Base-by-base conservation (phyloP, 30 jellyfish, hydroid and myxozoan genomes). In the Hydractinia echinata region DNA sequence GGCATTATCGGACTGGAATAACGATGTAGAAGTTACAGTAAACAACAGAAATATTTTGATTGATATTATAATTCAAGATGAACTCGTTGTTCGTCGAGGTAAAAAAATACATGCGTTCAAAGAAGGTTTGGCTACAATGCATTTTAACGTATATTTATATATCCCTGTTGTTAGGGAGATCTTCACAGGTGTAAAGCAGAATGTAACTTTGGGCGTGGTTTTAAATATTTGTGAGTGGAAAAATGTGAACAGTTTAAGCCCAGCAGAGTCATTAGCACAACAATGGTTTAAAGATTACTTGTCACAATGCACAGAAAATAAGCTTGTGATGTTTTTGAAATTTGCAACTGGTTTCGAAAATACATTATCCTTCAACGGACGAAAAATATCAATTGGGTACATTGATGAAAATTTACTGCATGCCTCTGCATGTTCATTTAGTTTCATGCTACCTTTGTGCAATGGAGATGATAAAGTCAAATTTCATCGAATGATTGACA, bases 1-100 rank as follows among this genome's bases (percentile, higher is more conserved):
- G 39, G 73, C 56, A 58, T 74, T 79, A 10, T 83, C 85, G 8
- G 76, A 70, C 51, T 83, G 90, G 90, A 64, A 53, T 11, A 73
- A 50, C 15, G 72, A 71, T 67, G 81, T 61, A 30, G 67, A 55
- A 56, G 54, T 83, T 53, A 71, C 84, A 5, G 67, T 83, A 19
- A 71, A 52, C 9, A 83, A 83, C 66, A 53, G 51, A 71, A 70
- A 83, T 8, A 58, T 50, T 7, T 73, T 67, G 61, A 82, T 48
- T 20, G 11, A 52, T 66, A 67, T 82, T 54, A 48, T 82, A 18
- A 54, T 82, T 39, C 49, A 51, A 10, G 84, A 82, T 50, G 85
- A 82, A 78, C 15, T 61, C 55, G 52, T 82, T 8, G 49, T 39
- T 16, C 51, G 67, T 68, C 54, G 89, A 44, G 90, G 69, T 58